phyloP scores from a whole-genome alignment of 2,888 invertebrate species.

The Aplocera efformata region DNA sequence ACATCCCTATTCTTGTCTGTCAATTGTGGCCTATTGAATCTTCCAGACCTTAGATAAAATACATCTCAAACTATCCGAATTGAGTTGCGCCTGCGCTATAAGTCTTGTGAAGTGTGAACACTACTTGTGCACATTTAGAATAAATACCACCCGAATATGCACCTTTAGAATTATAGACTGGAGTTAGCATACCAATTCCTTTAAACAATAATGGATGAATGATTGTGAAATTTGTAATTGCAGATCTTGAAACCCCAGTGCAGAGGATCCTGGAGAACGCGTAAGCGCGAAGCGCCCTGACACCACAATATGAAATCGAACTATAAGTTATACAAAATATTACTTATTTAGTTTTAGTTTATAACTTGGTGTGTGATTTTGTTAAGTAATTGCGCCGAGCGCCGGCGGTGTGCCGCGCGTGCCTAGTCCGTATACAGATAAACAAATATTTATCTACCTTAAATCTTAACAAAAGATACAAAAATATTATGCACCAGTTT shows the following conservation, averaged over 20 bases:
- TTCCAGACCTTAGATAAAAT: too few relatives aligned
- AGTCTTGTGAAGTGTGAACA: too few relatives aligned
- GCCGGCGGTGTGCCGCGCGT: conserved; percentile 64
- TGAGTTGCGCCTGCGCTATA: too few relatives aligned
- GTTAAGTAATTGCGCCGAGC: conserved; percentile 74
- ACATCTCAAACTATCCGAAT: too few relatives aligned
- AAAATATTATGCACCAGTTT: conserved; percentile 61
- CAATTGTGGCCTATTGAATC: too few relatives aligned
- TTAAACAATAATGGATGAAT: neutral
- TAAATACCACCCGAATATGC: too few relatives aligned
- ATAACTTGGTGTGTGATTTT: conserved; percentile 76
- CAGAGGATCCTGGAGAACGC: conserved; percentile 42
- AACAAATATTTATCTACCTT: conserved; percentile 72
- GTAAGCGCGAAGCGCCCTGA: conserved; percentile 58
- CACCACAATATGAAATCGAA: conserved; percentile 53
- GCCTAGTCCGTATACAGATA: conserved; percentile 77
- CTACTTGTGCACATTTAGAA: too few relatives aligned
- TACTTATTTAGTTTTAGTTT: conserved; percentile 73
- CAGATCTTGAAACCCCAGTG: conserved; percentile 70
- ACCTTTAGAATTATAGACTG: too few relatives aligned
- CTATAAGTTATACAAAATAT: conserved; percentile 60
- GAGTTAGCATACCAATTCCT: too few relatives aligned
- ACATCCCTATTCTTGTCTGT: too few relatives aligned
- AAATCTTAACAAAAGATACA: conserved; percentile 64
- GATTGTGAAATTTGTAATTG: conserved; percentile 35